Evolutionary conservation across 1,140 invertebrate genomes (phyloP).

Genomic region (Trichogramma pretiosum): DNA sequence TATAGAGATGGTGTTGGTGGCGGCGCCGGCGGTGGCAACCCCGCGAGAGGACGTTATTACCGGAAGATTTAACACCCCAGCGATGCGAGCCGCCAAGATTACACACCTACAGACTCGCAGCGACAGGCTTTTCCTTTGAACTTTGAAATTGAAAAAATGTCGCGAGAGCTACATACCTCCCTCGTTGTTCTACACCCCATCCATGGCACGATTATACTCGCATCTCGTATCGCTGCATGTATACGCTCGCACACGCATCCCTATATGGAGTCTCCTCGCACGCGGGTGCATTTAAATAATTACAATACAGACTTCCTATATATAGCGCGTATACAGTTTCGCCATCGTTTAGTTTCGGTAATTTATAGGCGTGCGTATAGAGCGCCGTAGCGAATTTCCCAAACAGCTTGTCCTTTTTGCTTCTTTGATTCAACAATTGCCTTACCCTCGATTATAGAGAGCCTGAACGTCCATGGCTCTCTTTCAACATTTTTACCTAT

Average conservation of each 20-base stretch:
- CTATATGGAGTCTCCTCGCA: conserved; percentile 21
- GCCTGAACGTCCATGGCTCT: no score
- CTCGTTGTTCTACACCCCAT: no score
- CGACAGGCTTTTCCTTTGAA: conserved; percentile 5
- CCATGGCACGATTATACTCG: no score
- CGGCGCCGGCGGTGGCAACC: no score
- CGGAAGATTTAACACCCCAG: conserved; percentile 12
- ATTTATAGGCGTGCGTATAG: conserved; percentile 34
- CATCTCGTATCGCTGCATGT: neutral
- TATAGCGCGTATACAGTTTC: no score
- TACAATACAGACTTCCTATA: no score
- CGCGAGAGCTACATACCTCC: neutral
- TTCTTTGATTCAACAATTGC: conserved; percentile 10
- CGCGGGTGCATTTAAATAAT: conserved; percentile 37
- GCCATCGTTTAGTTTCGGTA: conserved; percentile 31
- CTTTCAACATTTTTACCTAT: no score
- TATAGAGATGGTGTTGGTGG: no score
- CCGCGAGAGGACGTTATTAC: conserved; percentile 8
- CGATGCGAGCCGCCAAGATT: neutral
- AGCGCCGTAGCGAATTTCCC: conserved; percentile 28
- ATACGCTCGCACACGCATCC: neutral
- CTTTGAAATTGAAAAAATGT: conserved; percentile 14
- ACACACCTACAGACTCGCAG: no score
- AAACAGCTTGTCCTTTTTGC: neutral
- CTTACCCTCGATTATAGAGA: no score